phyloP scores from a whole-genome alignment of 2,888 invertebrate genomes.

The Philopedon plagiatum region DNA sequence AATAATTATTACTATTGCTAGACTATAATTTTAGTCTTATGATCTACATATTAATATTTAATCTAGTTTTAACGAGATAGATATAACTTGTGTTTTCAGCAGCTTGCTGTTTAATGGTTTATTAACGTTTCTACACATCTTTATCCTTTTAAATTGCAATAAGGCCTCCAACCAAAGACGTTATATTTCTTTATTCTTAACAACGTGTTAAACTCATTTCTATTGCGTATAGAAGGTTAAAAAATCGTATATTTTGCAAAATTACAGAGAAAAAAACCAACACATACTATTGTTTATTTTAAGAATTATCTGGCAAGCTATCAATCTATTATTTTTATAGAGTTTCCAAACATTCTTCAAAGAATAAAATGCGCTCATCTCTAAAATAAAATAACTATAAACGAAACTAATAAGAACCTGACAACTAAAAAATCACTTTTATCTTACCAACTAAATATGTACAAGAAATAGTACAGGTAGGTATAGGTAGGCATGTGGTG shows the following conservation, averaged over 20 bases:
- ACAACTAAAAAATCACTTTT: slow-evolving; percentile 24
- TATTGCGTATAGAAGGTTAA: too few species aligned
- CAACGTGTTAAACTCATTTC: too few species aligned
- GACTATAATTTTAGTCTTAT: neutral
- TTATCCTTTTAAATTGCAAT: neutral
- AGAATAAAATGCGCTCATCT: neutral
- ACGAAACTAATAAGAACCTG: neutral
- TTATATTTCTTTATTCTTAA: too few species aligned
- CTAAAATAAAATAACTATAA: neutral
- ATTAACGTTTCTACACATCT: neutral
- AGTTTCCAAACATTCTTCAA: neutral
- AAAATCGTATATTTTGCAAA: too few species aligned
- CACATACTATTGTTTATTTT: too few species aligned
- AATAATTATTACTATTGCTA: too few species aligned
- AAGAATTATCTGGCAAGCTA: too few species aligned
- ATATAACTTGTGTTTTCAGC: neutral
- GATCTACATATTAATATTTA: neutral
- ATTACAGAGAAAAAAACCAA: too few species aligned
- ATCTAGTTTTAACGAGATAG: neutral
- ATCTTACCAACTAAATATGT: slow-evolving; percentile 25
- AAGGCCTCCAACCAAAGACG: neutral
- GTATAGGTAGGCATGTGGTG: too few species aligned
- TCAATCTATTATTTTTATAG: too few species aligned
- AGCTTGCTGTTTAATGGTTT: neutral
- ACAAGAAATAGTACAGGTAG: neutral